Evolutionary conservation across 37 sponge, comb jelly and placozoan species (phyloP), one percentile per base, ranked within the genome.

Genomic region (Amphimedon queenslandica): DNA sequence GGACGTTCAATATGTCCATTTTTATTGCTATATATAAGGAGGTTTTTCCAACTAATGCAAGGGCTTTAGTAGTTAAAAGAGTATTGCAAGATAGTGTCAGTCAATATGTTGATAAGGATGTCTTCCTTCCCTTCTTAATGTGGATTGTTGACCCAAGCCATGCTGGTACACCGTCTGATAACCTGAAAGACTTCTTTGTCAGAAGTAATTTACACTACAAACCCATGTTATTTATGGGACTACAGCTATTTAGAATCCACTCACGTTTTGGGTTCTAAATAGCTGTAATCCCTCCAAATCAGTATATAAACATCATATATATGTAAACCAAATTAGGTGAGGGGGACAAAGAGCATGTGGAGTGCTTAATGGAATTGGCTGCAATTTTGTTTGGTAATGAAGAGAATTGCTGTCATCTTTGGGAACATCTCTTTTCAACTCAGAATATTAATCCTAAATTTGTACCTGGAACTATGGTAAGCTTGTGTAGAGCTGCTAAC

Each of bases 391-490:
- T 60, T 11, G 61, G 61, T 25, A n/a, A 5, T 25, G 24, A 13
- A 6, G 5, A 6, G 5, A n/a, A 60, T 11, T 11, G 5, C 23
- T 25, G 24, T 60, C 21, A 60, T n/a, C 28, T 60, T 6, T 60
- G 61, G 61, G 5, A 60, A n/a, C 61, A 60, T n/a, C 5, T 60
- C 24, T 60, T 60, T 25, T n/a, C 23, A n/a, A 13, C 61, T n/a
- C 24, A 60, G 21, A 5, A 60, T 11, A 6, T 60, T 6, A 25
- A 11, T 11, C 5, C 24, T n/a, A n/a, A 13, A n/a, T n/a, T 25
- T 60, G 27, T 60, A 6, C 61, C 61, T 60, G 61, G 61, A n/a
- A n/a, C 21, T 60, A 60, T 25, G 21, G 61, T 60, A n/a, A 25
- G 23, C 53, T 47, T n/a, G n/a, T n/a, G n/a, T n/a, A n/a, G n/a